Base-by-base conservation (phyloP, 2,888 invertebrate species). In the Brachypalpus laphriformis region DNA sequence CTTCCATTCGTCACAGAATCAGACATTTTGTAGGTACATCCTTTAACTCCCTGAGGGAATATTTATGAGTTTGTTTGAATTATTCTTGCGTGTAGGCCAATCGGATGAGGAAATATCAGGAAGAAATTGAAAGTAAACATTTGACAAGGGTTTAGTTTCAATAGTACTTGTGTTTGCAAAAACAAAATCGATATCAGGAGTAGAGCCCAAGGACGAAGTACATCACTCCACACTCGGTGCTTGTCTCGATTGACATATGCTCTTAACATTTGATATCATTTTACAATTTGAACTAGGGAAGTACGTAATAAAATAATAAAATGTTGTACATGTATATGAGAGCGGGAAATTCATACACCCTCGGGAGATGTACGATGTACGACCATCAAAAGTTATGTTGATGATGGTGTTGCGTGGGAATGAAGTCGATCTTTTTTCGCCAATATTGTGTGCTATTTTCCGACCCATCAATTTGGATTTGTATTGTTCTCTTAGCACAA, bases 81-180 rank as follows among this genome's bases (percentile, higher is more conserved):
- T 45, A 49, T 16, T 49, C 14, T 22, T 20, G 20, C 20, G 9
- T 34, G 42, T 8, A 45, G 16, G 40, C 11, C 4, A 31, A 34
- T 54, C 4, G 11, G 20, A 6, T 65, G 42, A 20, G 40, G 51
- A 45, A 14, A 54, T 42, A 63, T 63, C 42, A 63, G 14, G 31
- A 14, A 56, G 34, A 57, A 66, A 49, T 66, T 56, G 31, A 56
- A 66, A 57, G 20, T 40, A 57, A 75, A 66, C 34, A 57, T 22
- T 66, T 49, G 49, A 66, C 8, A 66, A 28, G 28, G 47, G 28
- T 42, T 25, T 16, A 42, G 20, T 22, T 54, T 40, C 47, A 31
- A 47, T 18, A 45, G 18, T 40, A 51, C 2, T 18, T 9, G 3
- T 20, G 20, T 9, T 28, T 40, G 16, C 5, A 51, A 40, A 28